Evolutionary conservation across 2,888 invertebrate genomes (phyloP).

Genomic region (Yponomeuta cagnagella): DNA sequence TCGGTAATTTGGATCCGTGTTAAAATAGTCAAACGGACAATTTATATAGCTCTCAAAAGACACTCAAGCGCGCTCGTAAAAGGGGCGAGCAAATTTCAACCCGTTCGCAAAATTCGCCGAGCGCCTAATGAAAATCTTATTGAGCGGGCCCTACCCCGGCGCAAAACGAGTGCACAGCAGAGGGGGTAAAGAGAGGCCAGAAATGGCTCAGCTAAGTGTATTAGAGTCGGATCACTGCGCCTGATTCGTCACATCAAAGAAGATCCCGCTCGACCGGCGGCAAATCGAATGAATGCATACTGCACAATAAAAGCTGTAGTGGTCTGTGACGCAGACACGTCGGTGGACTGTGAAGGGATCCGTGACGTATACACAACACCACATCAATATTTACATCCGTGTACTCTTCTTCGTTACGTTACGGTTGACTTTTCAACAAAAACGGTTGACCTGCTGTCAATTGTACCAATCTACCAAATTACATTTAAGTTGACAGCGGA

Average conservation of each 20-base stretch:
- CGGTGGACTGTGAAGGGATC: neutral
- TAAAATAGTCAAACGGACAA: constrained; percentile 2
- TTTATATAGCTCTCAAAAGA: constrained; percentile 22
- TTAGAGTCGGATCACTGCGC: constrained; percentile 73
- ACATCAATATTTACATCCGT: too few relatives aligned
- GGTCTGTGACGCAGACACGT: neutral
- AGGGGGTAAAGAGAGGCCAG: constrained; percentile 30
- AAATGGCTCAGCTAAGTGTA: constrained; percentile 72
- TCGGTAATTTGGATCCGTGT: constrained; percentile 2
- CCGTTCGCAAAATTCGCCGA: constrained; percentile 69
- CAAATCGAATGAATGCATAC: constrained; percentile 54
- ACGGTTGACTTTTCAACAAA: too few relatives aligned
- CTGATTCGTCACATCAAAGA: constrained; percentile 76
- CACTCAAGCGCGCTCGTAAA: neutral
- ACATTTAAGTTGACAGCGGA: too few relatives aligned
- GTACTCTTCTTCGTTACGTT: too few relatives aligned
- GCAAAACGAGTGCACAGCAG: constrained; percentile 48
- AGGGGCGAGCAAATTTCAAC: constrained; percentile 52
- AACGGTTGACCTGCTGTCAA: too few relatives aligned
- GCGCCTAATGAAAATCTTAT: constrained; percentile 74
- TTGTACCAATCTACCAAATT: too few relatives aligned
- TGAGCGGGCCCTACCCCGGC: constrained; percentile 38
- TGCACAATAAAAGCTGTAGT: neutral
- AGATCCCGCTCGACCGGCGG: constrained; percentile 60
- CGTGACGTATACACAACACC: neutral